Evolutionary conservation across 2,888 invertebrate species (phyloP), one percentile per base, ranked within the genome.

Genomic region (Drosophila helvetica): DNA sequence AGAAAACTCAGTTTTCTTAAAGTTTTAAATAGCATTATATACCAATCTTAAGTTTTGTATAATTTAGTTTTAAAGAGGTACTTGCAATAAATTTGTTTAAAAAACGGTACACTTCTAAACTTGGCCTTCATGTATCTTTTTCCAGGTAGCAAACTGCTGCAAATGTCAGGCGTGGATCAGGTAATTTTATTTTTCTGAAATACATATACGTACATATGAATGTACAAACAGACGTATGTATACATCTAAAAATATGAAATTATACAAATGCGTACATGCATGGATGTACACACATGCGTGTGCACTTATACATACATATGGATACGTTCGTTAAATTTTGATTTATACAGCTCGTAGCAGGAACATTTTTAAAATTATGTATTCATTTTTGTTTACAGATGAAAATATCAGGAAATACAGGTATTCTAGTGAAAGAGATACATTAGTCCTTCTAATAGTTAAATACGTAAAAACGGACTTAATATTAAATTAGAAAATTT

Each of bases 121-220:
- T 38, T 38, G 15, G 15, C 6, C 15, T 5, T 15, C 15, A 38
- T 38, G 15, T 15, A 38, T 38, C 48, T 52, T 55, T 76, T 82
- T 81, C 64, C 80, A 90, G 82, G 73, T 62, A 73, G 83, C 78
- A 88, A 89, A 84, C 83, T 79, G 86, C 88, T 86, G 95, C 95
- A 95, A 95, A 96, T 96, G 96, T 96, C 96, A 95, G 96, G 96
- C 96, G 96, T 96, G 95, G 96, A 96, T 94, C 96, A 96, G 96
- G 96, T 96, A 96, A 93, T 87, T 73, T 69, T 75, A 81, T 72
- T 74, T 88, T 79, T 60, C 69, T 69, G 73, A 80, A 67, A 69
- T 71, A 74, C 8, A 27, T 27, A 25, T 7, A 7, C 62, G 72
- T 70, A 68, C 64, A 75, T 70, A 66, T 63, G 56, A 63, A 67